Percentiles rank a stretch among this genome's conserved stretches.
These are phyloP conservation scores for Rapana venosa DNA, from an alignment of 2,888 invertebrate species.

Conservation along the genomic window DNA sequence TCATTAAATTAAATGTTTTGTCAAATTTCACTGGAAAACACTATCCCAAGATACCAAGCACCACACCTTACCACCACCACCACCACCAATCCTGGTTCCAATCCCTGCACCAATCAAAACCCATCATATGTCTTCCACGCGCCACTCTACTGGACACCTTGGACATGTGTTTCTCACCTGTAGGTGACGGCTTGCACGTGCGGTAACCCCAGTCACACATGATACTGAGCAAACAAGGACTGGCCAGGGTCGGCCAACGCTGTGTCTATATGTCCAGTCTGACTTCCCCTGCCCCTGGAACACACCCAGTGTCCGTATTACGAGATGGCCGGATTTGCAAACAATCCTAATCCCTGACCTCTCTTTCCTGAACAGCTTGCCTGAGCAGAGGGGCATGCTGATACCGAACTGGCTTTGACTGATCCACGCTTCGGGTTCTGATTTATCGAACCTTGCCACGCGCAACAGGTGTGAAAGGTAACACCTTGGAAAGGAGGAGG, in stretches of 20 bases:
- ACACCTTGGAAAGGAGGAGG: neutral
- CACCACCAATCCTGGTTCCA: too few species aligned
- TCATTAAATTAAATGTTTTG: neutral
- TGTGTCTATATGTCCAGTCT: slow-evolving; percentile 28
- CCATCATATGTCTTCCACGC: neutral
- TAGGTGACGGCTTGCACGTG: neutral
- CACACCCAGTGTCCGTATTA: slow-evolving; percentile 21
- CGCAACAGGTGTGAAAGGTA: slow-evolving; percentile 12
- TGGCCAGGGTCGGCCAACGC: neutral
- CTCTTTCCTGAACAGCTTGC: neutral
- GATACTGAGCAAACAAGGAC: slow-evolving; percentile 5
- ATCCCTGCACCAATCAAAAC: neutral
- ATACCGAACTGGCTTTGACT: neutral
- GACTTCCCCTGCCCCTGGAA: slow-evolving; percentile 28
- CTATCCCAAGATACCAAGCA: neutral
- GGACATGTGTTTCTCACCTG: slow-evolving; percentile 14
- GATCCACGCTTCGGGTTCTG: neutral
- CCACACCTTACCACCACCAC: neutral
- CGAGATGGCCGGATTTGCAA: slow-evolving; percentile 5
- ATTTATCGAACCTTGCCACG: slow-evolving; percentile 23
- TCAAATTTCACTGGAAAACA: too few species aligned
- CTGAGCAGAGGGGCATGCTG: neutral
- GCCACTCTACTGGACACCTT: neutral
- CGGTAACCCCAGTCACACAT: neutral
- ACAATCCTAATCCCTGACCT: slow-evolving; percentile 34